Percentiles rank a stretch among this genome's conserved stretches.
Evolutionary conservation across 2,888 invertebrate genomes (phyloP).

Genomic region (Dilophus febrilis): DNA sequence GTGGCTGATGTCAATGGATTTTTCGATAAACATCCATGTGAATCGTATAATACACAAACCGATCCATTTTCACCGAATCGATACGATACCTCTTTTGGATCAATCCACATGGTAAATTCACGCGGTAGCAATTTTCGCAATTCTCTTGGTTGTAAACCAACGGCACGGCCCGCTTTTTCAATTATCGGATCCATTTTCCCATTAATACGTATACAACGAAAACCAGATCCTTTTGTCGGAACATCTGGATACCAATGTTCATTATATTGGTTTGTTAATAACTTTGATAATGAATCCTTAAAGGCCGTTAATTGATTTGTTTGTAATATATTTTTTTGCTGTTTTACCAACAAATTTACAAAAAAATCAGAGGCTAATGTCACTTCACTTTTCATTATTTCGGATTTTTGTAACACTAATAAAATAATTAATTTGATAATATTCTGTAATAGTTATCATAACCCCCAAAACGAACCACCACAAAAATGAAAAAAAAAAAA

Average conservation of each 20-base stretch:
- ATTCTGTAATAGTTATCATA: too few species aligned
- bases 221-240: slow-evolving; percentile 50
- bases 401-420: too few species aligned
- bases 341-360: slow-evolving; percentile 27
- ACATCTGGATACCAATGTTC: slow-evolving; percentile 61
- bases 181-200: slow-evolving; percentile 52
- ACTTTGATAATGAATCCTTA: slow-evolving; percentile 28
- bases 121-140: slow-evolving; percentile 39
- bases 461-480: too few species aligned
- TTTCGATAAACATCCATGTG: slow-evolving; percentile 6
- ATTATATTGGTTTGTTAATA: slow-evolving; percentile 34
- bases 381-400: slow-evolving; percentile 33
- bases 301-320: slow-evolving; percentile 30
- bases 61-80: slow-evolving; percentile 47
- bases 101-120: slow-evolving; percentile 62
- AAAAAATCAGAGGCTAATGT: slow-evolving; percentile 34
- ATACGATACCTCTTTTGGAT: slow-evolving; percentile 53
- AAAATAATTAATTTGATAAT: too few species aligned
- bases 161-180: slow-evolving; percentile 42
- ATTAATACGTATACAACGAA: slow-evolving; percentile 52
- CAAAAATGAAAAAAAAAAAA: too few species aligned
- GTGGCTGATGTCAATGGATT: slow-evolving; percentile 10
- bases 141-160: slow-evolving; percentile 40
- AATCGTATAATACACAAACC: slow-evolving; percentile 38
- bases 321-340: slow-evolving; percentile 11